Evolutionary conservation across 2,797 vertebrate species (phyloP).

Genomic region (Psittacula echo): DNA sequence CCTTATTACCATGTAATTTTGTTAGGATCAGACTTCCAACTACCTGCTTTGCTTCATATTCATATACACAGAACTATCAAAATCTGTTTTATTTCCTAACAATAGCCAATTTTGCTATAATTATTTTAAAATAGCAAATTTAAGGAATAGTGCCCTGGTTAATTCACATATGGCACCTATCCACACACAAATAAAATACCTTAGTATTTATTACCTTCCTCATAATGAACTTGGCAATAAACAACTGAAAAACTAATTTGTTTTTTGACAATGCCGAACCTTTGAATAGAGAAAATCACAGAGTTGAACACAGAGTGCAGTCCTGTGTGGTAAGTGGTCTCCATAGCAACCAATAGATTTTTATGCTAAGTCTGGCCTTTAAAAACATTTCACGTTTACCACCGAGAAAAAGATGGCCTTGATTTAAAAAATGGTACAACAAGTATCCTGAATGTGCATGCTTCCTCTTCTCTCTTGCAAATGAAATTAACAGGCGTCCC

Average conservation of each 20-base stretch:
- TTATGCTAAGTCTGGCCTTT: slow-evolving; percentile 89
- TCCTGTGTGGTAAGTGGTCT: slow-evolving; percentile 86
- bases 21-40: slow-evolving; percentile 75
- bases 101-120: slow-evolving; percentile 78
- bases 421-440: slow-evolving; percentile 86
- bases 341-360: slow-evolving; percentile 88
- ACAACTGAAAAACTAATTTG: slow-evolving; percentile 82
- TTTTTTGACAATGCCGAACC: slow-evolving; percentile 84
- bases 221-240: slow-evolving; percentile 81
- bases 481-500: slow-evolving; percentile 79
- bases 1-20: slow-evolving; percentile 79
- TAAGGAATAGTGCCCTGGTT: slow-evolving; percentile 53
- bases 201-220: slow-evolving; percentile 75
- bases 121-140: slow-evolving; percentile 71
- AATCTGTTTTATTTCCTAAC: slow-evolving; percentile 79
- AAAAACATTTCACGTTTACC: slow-evolving; percentile 88
- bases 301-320: slow-evolving; percentile 80
- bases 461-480: slow-evolving; percentile 74
- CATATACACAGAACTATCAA: slow-evolving; percentile 73
- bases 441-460: slow-evolving; percentile 76
- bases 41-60: slow-evolving; percentile 78
- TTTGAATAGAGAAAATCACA: slow-evolving; percentile 85
- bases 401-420: slow-evolving; percentile 85
- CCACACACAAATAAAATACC: slow-evolving; percentile 46
- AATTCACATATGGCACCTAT: slow-evolving; percentile 58